Conservation (phyloP, 2,113 vertebrate genomes). For the Falcunculus frontatus region DNA sequence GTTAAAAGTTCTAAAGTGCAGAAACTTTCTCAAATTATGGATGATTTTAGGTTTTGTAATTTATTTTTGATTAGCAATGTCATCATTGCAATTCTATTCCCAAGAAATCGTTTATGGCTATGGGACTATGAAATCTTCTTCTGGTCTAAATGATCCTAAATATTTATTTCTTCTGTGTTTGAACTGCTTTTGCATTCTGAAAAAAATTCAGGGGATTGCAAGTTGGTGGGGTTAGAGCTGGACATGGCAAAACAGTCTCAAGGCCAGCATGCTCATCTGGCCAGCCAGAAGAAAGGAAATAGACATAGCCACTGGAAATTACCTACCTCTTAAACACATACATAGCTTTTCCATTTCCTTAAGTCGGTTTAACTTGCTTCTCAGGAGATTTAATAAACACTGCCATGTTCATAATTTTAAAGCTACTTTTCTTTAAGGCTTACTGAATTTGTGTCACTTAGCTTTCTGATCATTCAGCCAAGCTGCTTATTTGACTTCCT, state of each 20-base stretch:
- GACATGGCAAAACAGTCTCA: neutral
- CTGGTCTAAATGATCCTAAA: neutral
- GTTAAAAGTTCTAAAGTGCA: neutral
- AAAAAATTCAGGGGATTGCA: neutral
- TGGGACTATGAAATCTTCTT: neutral
- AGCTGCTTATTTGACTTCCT: neutral
- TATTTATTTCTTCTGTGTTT: neutral
- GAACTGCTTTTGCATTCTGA: neutral
- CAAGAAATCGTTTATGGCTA: neutral
- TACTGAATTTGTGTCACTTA: neutral
- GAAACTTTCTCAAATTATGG: neutral
- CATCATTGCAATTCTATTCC: neutral
- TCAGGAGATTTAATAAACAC: neutral
- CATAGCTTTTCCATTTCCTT: neutral
- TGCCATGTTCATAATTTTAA: neutral
- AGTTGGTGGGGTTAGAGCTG: neutral
- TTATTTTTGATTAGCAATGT: neutral
- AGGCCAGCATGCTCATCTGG: neutral
- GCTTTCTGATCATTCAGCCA: conserved; percentile 4
- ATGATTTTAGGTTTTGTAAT: neutral
- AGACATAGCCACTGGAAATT: neutral
- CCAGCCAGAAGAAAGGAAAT: neutral
- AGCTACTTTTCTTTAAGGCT: neutral
- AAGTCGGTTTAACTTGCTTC: neutral
- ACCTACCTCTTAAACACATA: neutral